These are phyloP conservation scores for Neoniphon sammara DNA, from an alignment of 2,797 vertebrate species.

Conservation along the genomic window DNA sequence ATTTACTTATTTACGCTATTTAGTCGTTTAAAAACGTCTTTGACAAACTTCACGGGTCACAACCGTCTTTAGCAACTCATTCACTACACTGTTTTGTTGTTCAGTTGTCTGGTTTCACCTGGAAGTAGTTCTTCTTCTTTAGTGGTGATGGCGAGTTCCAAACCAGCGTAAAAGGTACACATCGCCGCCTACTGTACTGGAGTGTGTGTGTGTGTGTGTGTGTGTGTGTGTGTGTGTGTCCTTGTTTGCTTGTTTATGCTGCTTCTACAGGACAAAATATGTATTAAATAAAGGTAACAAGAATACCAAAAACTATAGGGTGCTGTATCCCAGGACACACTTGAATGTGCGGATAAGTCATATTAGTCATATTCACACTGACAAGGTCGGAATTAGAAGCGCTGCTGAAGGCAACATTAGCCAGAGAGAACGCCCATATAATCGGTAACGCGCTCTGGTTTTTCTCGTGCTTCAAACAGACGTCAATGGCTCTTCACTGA, in stretches of 20 bases:
- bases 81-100: slow-evolving; percentile 90
- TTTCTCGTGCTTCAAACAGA: neutral
- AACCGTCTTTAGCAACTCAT: slow-evolving; percentile 79
- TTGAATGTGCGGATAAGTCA: neutral
- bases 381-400: neutral
- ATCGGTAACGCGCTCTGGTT: neutral
- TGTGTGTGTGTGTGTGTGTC: no score
- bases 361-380: slow-evolving; percentile 1
- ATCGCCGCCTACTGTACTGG: no score
- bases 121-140: no score
- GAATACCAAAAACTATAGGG: no score
- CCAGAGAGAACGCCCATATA: slow-evolving; percentile 17
- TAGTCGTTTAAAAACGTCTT: slow-evolving; percentile 51
- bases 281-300: no score
- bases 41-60: slow-evolving; percentile 70
- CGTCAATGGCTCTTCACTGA: neutral
- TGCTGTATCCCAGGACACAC: neutral
- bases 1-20: slow-evolving; percentile 23
- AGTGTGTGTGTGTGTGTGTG: no score
- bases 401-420: neutral
- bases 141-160: no score
- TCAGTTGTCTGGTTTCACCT: slow-evolving; percentile 70
- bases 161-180: no score
- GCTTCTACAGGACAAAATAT: no score
- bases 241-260: neutral